Evolutionary conservation across 2,797 vertebrate species (phyloP), one percentile per base, ranked within the genome.

Genomic region (Thaleichthys pacificus): DNA sequence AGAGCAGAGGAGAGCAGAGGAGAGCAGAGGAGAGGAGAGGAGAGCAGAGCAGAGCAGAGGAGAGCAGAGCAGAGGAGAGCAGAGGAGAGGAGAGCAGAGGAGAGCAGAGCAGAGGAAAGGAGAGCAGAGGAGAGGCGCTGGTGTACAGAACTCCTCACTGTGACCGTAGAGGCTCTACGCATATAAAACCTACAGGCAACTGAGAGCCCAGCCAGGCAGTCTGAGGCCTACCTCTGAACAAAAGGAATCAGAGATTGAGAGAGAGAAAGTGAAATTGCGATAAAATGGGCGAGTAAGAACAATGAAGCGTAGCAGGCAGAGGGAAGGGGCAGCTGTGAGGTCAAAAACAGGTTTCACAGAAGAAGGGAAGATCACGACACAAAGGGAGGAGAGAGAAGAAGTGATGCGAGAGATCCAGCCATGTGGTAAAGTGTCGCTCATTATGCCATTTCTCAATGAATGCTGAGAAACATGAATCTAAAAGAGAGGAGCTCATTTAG

Each of bases 201-300:
- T n/a, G 51, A 56, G 4, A 56, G 22, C 21, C 56, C 56, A 58
- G 22, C 56, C 21, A 22, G 4, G 5, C 62, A 64, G 28, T 38
- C 30, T 11, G 62, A 21, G 62, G 30, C 32, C 32, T 32, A 2
- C 35, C 62, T 35, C 7, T 64, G 62, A 42, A 64, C 62, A 64
- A 9, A 21, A 32, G 82, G 82, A 83, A 82, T 83, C 77, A 79
- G 74, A 61, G 71, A 38, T 22, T 71, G 2, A 65, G 56, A 61
- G 72, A 75, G 67, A 65, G 71, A 76, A 71, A 68, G 74, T 61
- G 28, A 56, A 14, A 28, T 9, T n/a, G 17, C 5, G 66, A 12
- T 14, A 12, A 54, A 51, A 51, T 63, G 38, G 12, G 49, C 11
- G 49, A 19, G 49, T 14, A 51, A 19, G 49, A 19, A 51, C 14